Evolutionary conservation across 2,113 vertebrate genomes (phyloP), one percentile per base, ranked within the genome.

Genomic region (Atrichornis clamosus): DNA sequence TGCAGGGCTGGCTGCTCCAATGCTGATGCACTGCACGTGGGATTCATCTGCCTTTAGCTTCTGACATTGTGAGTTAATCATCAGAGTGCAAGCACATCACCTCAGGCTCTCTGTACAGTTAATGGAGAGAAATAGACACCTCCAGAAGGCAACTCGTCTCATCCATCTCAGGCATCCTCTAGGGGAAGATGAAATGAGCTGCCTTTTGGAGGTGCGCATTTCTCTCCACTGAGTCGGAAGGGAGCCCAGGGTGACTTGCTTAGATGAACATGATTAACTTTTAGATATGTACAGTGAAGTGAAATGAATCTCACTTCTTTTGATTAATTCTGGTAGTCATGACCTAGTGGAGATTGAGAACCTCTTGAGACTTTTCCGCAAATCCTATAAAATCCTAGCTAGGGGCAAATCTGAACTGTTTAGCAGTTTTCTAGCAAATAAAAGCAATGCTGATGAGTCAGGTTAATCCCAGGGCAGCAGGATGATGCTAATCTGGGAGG

Each of bases 41-140:
- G 85, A 94, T 95, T 97, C 85, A 80, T 90, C 79, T 85, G 90
- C 92, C 85, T 93, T 73, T 93, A 93, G 95, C 90, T 92, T 91
- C 64, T 95, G 96, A 95, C 88, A 73, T 33, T 24, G 72, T 52
- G 49, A 82, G 68, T 96, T 95, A 93, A 97, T 97, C 94, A 96
- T 83, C 53, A 75, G 90, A 83, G 67, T 76, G 94, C 88, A 80
- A 94, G 79, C 85, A 88, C 72, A 9, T 83, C 94, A 95, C 95
- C 88, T 88, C 62, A 64, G 88, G 94, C 88, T 94, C 63, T 80
- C 88, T 73, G 13, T 80, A 12, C 17, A 69, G 95, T 70, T 94
- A 94, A 96, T 94, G 85, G 92, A 85, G 85, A 92, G 90, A 92
- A 93, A 93, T 72, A 79, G 88, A 77, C 75, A 88, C 82, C 92